Evolutionary conservation across 2,888 invertebrate species (phyloP), one percentile per base, ranked within the genome.

Genomic region (Gerris lacustris): DNA sequence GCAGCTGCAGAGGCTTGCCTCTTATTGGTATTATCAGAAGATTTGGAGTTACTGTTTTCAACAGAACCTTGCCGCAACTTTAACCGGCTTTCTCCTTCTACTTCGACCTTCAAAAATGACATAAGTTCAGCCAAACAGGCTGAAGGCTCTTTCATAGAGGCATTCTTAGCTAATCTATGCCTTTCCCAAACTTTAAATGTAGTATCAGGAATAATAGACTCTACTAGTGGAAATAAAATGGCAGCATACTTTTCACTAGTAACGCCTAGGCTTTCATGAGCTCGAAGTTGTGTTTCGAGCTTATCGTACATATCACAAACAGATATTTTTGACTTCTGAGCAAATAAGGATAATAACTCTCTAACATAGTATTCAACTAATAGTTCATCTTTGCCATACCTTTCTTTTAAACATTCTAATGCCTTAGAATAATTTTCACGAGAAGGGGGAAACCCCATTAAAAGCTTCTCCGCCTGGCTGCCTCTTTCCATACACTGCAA

Each of bases 151-250:
- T 66, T 69, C 44, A 71, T 67, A 17, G 70, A 66, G 11, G 70
- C 18, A 18, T 67, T 67, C 31, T 68, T 72, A 44, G 63, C 44
- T 1, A 70, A 45, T 44, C 73, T 45, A 69, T 64, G 31, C 4
- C 73, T 67, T 62, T 75, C 72, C 78, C 77, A 78, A 15, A 75
- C 74, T 62, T 76, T 31, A 44, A 78, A 69, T 6, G 77, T 69
- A 6, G 76, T 76, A 17, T 76, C 74, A 4, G 78, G 78, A 11
- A 79, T 70, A 70, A 75, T 74, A 2, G 77, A 78, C 78, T 18
- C 78, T 18, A 78, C 77, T 6, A 78, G 71, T 5, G 78, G 79
- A 71, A 76, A 78, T 7, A 78, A 70, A 74, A 77, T 77, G 5
- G 77, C 76, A 7, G 76, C 74, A 45, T 75, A 77, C 63, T 76